phyloP scores from a whole-genome alignment of 2,888 invertebrate genomes.

The Eupithecia centaureata region DNA sequence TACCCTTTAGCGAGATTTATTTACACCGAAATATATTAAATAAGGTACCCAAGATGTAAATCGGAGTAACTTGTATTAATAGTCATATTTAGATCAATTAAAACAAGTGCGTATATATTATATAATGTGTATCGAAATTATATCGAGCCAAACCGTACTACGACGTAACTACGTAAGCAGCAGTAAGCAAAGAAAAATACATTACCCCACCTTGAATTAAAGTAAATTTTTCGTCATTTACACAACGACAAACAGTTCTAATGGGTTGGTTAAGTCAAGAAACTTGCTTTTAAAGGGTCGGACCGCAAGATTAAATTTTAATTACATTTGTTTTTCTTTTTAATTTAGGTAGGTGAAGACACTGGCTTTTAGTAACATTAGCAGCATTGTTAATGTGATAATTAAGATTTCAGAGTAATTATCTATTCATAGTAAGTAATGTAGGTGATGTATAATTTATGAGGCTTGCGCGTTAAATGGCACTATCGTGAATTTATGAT shows the following conservation, averaged over 20 bases:
- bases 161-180: no score
- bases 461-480: not conserved
- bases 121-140: no score
- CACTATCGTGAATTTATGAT: not conserved
- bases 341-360: not conserved
- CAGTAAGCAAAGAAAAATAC: not conserved
- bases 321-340: not conserved
- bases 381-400: not conserved
- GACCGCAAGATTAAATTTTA: not conserved
- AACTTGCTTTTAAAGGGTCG: not conserved
- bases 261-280: not conserved
- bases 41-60: no score
- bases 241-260: not conserved
- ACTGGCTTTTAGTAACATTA: not conserved
- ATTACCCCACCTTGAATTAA: not conserved
- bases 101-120: no score
- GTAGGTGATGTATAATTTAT: not conserved
- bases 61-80: no score
- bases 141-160: no score
- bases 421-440: slow-evolving; percentile 4
- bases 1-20: no score
- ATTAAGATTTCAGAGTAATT: not conserved
- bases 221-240: not conserved
- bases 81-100: no score
- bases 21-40: no score